Evolutionary conservation across 2,797 vertebrate species (phyloP).

Genomic region (Periparus ater): DNA sequence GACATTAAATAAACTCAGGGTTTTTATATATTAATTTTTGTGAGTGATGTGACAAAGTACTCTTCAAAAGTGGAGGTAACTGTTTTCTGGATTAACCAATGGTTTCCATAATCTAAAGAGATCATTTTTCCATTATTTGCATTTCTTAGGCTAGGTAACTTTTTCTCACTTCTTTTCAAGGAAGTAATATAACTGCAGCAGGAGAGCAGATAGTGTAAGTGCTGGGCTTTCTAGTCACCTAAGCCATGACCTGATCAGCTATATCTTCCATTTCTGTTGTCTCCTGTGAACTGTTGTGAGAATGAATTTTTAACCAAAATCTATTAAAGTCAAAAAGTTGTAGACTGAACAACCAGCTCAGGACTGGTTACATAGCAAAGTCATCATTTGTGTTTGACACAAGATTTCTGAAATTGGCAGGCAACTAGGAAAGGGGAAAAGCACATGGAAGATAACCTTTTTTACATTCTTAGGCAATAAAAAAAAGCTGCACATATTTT

Average conservation of each 20-base stretch:
- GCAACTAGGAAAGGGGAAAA: background rate
- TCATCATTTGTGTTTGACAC: background rate
- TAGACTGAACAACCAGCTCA: background rate
- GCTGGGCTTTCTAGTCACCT: background rate
- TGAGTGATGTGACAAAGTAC: background rate
- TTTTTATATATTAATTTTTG: background rate
- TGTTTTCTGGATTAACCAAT: background rate
- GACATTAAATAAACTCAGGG: background rate
- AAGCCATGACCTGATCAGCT: background rate
- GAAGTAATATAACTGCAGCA: background rate
- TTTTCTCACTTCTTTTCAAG: background rate
- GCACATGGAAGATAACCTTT: background rate
- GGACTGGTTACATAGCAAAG: background rate
- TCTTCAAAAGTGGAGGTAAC: background rate
- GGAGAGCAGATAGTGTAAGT: background rate
- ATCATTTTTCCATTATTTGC: background rate
- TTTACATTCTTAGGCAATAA: background rate
- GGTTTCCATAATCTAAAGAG: background rate
- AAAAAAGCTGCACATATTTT: background rate
- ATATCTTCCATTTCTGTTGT: background rate
- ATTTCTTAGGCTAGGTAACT: background rate
- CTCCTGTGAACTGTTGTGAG: background rate
- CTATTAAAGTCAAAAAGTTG: background rate
- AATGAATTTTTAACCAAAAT: background rate
- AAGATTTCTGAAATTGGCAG: background rate